Evolutionary conservation across 2,113 vertebrate species (phyloP).

Genomic region (Syrrhaptes paradoxus): DNA sequence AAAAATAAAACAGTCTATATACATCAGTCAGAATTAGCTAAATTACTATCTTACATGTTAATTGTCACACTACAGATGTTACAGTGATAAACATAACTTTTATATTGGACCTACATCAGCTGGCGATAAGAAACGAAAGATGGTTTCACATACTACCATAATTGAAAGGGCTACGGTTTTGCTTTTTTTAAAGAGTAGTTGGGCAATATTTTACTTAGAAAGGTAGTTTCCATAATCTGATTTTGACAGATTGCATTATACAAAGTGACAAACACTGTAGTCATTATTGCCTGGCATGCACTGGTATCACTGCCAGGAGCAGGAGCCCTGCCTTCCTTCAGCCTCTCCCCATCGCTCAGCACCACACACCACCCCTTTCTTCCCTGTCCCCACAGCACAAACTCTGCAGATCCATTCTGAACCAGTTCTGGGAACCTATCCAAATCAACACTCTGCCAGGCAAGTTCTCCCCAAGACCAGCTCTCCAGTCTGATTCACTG

Average conservation of each 20-base stretch:
- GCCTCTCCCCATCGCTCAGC: neutral
- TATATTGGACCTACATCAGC: neutral
- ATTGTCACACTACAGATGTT: neutral
- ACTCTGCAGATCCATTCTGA: neutral
- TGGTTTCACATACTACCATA: neutral
- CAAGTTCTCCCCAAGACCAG: neutral
- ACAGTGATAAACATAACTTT: neutral
- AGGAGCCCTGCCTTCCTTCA: neutral
- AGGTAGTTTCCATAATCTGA: neutral
- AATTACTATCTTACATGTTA: neutral
- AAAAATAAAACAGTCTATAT: neutral
- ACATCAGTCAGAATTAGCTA: neutral
- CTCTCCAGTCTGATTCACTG: neutral
- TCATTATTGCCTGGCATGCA: neutral
- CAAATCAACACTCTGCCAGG: neutral
- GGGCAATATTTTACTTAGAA: neutral
- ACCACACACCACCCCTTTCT: rapidly evolving
- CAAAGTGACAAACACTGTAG: neutral
- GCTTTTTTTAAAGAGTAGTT: neutral
- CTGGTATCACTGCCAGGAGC: neutral
- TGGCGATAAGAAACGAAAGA: neutral
- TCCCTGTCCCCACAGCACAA: neutral
- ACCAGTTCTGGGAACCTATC: neutral
- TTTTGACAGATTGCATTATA: neutral
- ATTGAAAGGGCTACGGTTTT: neutral